A percentile compares a stretch with the other conserved stretches of the same genome.
Conservation (phyloP, 1,140 invertebrate species). For the Dendrolimus punctatus region DNA sequence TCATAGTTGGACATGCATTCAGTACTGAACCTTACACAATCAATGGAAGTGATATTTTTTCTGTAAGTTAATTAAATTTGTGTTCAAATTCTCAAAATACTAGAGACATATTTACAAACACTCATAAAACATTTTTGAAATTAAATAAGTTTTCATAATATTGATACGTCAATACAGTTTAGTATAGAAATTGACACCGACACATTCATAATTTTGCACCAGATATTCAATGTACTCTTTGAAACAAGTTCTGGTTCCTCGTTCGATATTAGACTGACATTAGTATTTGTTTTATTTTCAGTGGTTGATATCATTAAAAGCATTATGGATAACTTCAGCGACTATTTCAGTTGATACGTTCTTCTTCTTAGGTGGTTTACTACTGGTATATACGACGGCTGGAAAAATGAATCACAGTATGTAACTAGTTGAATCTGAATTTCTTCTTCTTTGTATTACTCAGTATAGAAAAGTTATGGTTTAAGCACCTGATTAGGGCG, state of each 20-base stretch:
- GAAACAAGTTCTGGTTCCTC: background rate
- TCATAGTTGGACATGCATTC: slow-evolving; percentile 65
- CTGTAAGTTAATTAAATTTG: no score
- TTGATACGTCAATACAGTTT: background rate
- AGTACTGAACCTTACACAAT: no score
- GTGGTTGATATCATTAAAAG: slow-evolving; percentile 20
- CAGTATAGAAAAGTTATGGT: background rate
- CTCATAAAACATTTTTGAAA: background rate
- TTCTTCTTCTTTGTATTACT: background rate
- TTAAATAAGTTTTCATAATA: background rate
- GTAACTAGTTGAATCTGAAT: slow-evolving; percentile 11
- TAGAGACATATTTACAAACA: background rate
- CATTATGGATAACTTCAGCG: slow-evolving; percentile 33
- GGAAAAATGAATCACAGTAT: slow-evolving; percentile 34
- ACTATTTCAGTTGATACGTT: slow-evolving; percentile 70
- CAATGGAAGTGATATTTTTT: no score
- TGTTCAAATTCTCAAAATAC: background rate
- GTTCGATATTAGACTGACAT: background rate
- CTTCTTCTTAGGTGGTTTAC: slow-evolving; percentile 65
- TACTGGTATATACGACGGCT: slow-evolving; percentile 61
- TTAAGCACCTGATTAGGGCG: no score
- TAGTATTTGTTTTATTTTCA: slow-evolving; percentile 14
- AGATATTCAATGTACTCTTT: no score
- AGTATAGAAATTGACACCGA: background rate
- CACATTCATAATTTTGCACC: background rate